A percentile compares a stretch with the other conserved stretches of the same genome.
Conservation (phyloP, 2,888 invertebrate genomes). For the Nasonia oneida region DNA sequence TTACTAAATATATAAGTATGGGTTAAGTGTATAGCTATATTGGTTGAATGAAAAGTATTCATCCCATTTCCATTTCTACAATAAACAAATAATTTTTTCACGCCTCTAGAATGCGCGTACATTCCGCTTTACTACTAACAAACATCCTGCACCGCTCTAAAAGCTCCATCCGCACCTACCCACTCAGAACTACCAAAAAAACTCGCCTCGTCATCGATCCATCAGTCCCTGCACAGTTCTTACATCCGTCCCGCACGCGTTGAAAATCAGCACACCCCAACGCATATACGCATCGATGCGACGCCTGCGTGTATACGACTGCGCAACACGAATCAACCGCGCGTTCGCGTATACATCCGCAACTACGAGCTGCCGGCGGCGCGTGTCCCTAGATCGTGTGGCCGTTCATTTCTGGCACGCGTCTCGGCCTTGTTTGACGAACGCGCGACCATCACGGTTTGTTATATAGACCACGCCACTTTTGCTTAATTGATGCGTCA, state of each 20-base stretch:
- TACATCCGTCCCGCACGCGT: background rate
- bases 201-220: background rate
- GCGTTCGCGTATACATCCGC: background rate
- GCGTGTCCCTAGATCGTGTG: slow-evolving; percentile 73
- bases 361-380: slow-evolving; percentile 68
- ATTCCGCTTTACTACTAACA: too few species aligned
- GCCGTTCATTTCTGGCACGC: slow-evolving; percentile 72
- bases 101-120: too few species aligned
- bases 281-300: background rate
- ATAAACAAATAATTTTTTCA: too few species aligned
- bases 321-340: background rate
- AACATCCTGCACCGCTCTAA: background rate
- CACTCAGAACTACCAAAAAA: background rate
- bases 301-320: background rate
- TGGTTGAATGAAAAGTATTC: too few species aligned
- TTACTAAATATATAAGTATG: too few species aligned
- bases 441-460: slow-evolving; percentile 62
- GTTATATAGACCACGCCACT: slow-evolving; percentile 60
- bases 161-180: background rate
- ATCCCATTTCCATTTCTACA: too few species aligned
- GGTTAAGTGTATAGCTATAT: too few species aligned
- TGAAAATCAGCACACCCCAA: background rate
- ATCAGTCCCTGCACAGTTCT: background rate
- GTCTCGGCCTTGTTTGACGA: slow-evolving; percentile 70
- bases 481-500: slow-evolving; percentile 62